These are phyloP conservation scores for Acronicta alni DNA, from an alignment of 2,888 invertebrate genomes.

Conservation along the genomic window DNA sequence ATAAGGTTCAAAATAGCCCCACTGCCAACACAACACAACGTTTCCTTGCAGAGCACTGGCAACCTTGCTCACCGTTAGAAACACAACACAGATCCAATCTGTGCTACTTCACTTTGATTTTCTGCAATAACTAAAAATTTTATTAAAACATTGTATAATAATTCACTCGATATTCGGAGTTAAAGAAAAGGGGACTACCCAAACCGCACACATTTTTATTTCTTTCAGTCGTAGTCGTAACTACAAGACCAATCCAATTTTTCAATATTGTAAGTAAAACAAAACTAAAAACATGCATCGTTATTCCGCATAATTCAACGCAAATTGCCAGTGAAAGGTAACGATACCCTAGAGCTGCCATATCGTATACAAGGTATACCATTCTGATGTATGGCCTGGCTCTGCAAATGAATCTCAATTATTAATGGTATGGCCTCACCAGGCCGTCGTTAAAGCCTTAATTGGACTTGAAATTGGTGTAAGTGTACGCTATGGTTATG, in stretches of 20 bases:
- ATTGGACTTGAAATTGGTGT: conserved; percentile 29
- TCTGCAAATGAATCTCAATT: conserved; percentile 41
- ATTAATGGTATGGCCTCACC: conserved; percentile 33
- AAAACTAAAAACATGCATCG: conserved; percentile 7
- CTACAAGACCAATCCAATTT: not conserved
- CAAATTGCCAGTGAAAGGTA: conserved; percentile 20
- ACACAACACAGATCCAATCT: too few species aligned
- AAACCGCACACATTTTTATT: too few species aligned
- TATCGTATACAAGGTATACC: conserved; percentile 10
- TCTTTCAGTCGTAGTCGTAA: too few species aligned
- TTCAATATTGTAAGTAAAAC: not conserved
- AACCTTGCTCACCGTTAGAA: too few species aligned
- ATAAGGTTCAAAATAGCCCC: too few species aligned
- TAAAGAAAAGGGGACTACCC: too few species aligned
- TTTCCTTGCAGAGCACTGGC: too few species aligned
- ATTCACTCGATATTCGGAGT: too few species aligned
- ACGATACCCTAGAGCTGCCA: conserved; percentile 16
- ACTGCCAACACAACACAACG: too few species aligned
- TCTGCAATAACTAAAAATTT: too few species aligned
- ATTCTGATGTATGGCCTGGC: conserved; percentile 27
- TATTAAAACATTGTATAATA: too few species aligned
- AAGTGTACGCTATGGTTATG: not conserved
- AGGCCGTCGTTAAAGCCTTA: conserved; percentile 21
- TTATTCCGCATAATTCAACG: not conserved
- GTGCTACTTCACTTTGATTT: too few species aligned